phyloP scores from a whole-genome alignment of 2,888 invertebrate genomes.

The Ochropleura plecta region DNA sequence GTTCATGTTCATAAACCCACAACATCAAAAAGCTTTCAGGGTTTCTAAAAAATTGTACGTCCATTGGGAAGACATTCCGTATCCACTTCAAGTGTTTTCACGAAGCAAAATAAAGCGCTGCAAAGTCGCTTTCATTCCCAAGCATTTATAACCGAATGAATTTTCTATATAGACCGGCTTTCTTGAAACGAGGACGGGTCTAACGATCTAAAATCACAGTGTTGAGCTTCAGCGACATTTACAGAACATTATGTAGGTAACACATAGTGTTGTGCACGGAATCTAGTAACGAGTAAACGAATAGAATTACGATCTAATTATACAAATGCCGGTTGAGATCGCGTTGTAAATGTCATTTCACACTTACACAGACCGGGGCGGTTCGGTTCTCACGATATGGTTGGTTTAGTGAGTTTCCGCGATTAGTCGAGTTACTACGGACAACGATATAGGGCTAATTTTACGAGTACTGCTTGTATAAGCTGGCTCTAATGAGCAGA shows the following conservation, averaged over 20 bases:
- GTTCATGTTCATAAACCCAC: slow-evolving; percentile 24
- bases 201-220: slow-evolving; percentile 67
- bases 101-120: slow-evolving; percentile 18
- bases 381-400: slow-evolving; percentile 75
- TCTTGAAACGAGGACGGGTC: slow-evolving; percentile 53
- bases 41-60: slow-evolving; percentile 35
- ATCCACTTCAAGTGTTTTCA: slow-evolving; percentile 30
- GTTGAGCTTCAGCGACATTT: slow-evolving; percentile 64
- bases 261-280: slow-evolving; percentile 70
- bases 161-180: slow-evolving; percentile 54
- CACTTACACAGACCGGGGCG: slow-evolving; percentile 69
- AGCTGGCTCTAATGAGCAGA: slow-evolving; percentile 76
- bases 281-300: slow-evolving; percentile 76
- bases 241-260: slow-evolving; percentile 56
- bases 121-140: slow-evolving; percentile 53
- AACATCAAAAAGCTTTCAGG: slow-evolving; percentile 45
- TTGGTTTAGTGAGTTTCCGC: slow-evolving; percentile 71
- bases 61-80: slow-evolving; percentile 20
- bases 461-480: slow-evolving; percentile 75
- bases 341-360: slow-evolving; percentile 83
- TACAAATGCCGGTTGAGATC: slow-evolving; percentile 78
- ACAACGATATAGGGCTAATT: slow-evolving; percentile 76
- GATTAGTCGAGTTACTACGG: slow-evolving; percentile 72
- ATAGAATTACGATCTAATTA: slow-evolving; percentile 87
- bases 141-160: slow-evolving; percentile 52